Base-by-base conservation (phyloP, 2,888 invertebrate genomes). In the Pristionchus mayeri region DNA sequence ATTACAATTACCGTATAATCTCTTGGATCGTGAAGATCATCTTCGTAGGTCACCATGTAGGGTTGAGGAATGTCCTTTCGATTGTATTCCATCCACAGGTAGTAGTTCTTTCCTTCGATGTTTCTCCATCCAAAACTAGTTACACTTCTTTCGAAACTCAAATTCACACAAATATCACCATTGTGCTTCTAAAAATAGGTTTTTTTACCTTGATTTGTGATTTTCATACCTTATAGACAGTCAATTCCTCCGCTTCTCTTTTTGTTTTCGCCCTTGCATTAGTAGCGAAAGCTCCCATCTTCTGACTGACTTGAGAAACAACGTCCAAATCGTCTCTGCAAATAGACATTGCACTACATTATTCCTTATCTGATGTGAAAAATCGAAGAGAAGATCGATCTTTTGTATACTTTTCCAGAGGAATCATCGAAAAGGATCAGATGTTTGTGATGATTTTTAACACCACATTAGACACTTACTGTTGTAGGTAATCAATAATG, bases 251-350 rank as follows among this genome's bases (percentile, higher is more conserved):
- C 7, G 63, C 3, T 24, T 27, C 27, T 34, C 18, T 63, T 30
- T 18, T 34, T 3, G 18, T 27, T 34, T 27, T 30, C 30, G 63
- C 18, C 3, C 63, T 30, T 0, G 4, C 34, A 11, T 34, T 4
- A 0, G 34, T 63, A 18, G 6, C 63, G 18, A 63, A 34, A 63
- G 24, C 13, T 4, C 9, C 18, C 30, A 63, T 34, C 34, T 63
- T 63, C 34, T 63, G 63, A 16, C 34, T 63, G 2, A 63, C 63
- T 34, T 34, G 63, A 7, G 9, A 0, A 0, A 63, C 3, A 16
- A 63, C 63, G 34, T 63, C 63, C 63, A 63, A 63, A 16, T 34
- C 63, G 3, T 63, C 63, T 18, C 63, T 63, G 34, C 30, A 60
- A 34, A 18, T 18, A 63, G 3, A 44, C 6, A 44, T 9, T 9